Evolutionary conservation across 2,113 vertebrate genomes (phyloP), one percentile per base, ranked within the genome.

Genomic region (Caretta caretta): DNA sequence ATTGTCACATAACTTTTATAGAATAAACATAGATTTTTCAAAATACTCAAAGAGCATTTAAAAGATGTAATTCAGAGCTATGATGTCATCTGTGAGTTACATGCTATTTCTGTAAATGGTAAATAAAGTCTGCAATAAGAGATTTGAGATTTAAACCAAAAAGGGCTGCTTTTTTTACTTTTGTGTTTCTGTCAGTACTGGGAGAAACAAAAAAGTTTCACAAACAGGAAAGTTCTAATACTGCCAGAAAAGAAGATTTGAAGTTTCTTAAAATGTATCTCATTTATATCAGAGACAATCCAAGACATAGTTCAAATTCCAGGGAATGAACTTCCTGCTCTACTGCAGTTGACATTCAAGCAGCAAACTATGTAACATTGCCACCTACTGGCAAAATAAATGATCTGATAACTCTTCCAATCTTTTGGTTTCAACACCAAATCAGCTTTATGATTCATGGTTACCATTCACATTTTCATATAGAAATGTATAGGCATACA

Each of bases 331-430:
- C 1, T 19, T 42, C 2, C 3, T 8, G 29, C 24, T 69, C 25
- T 31, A 49, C 69, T n/a, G 82, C 7, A 72, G 35, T 10, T 72
- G n/a, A 38, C n/a, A 65, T 24, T 65, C 31, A 5, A 13, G 13
- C 13, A n/a, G n/a, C 57, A 49, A 50, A 31, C 78, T 87, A 53
- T 82, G 20, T 72, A 72, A 87, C 69, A 89, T 57, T 93, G 94
- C 93, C 95, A 96, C 75, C 97, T 94, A 48, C 90, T 95, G 91
- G 76, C 76, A 54, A 78, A 88, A 38, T 54, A 82, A 79, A 62
- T 12, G 9, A 86, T 69, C 0, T 0, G 81, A 16, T 3, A 76
- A 17, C 10, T 31, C 27, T 48, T 53, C 5, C 24, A 2, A 46
- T 2, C 0, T 3, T 6, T 83, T 78, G 19, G 19, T 69, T 35